These are phyloP conservation scores for Danio jaintianensis DNA, from an alignment of 2,797 vertebrate genomes.

Conservation along the genomic window DNA sequence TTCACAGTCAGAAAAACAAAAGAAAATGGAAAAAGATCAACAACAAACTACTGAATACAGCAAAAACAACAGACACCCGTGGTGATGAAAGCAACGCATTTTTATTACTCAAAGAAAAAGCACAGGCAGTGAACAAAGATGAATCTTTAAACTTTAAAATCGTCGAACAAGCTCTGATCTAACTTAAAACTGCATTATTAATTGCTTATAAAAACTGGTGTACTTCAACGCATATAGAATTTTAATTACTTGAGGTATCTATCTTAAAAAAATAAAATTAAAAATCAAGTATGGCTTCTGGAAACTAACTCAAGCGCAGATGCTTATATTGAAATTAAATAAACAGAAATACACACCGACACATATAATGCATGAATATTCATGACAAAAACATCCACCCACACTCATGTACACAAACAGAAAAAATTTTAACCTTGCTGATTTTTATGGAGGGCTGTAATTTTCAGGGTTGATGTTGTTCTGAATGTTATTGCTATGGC, in stretches of 20 bases:
- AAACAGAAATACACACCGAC: not conserved
- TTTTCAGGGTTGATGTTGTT: slow-evolving; percentile 29
- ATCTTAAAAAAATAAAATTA: too few relatives aligned
- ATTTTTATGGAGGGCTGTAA: slow-evolving; percentile 19
- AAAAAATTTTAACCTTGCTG: slow-evolving; percentile 35
- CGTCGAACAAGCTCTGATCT: not conserved
- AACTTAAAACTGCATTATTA: not conserved
- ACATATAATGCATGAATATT: slow-evolving; percentile 26
- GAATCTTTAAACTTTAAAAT: not conserved
- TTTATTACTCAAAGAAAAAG: too few relatives aligned
- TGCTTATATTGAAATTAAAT: not conserved
- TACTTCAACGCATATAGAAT: not conserved
- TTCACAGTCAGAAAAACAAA: too few relatives aligned
- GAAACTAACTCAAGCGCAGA: not conserved
- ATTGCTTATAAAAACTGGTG: not conserved
- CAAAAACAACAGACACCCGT: too few relatives aligned
- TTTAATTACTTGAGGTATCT: too few relatives aligned
- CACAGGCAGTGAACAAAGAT: too few relatives aligned
- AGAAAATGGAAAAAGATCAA: too few relatives aligned
- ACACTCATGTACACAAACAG: slow-evolving; percentile 36
- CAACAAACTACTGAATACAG: too few relatives aligned
- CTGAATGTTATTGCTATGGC: slow-evolving; percentile 48
- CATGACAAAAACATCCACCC: slow-evolving; percentile 34
- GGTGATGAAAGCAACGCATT: too few relatives aligned
- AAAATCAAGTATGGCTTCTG: not conserved